phyloP scores from a whole-genome alignment of 2,797 vertebrate genomes.

The Allenopithecus nigroviridis region DNA sequence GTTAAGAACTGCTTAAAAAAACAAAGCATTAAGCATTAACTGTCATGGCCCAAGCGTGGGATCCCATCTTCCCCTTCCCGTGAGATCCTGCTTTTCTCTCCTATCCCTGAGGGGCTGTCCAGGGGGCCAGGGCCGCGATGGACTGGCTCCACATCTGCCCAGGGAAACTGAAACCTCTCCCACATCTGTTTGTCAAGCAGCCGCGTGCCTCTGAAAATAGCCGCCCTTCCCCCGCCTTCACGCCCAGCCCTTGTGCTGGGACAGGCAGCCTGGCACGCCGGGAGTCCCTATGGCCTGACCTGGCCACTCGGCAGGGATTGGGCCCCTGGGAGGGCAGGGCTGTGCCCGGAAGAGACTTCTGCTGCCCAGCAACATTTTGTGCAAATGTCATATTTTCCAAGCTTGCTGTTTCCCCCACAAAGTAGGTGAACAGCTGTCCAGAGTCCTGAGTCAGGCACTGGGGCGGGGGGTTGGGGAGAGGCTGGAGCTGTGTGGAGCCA shows the following conservation, averaged over 20 bases:
- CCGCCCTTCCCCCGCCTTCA: constrained; percentile 51
- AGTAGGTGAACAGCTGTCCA: constrained; percentile 87
- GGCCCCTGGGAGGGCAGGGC: constrained; percentile 47
- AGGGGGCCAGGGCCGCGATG: neutral
- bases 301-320: constrained; percentile 29
- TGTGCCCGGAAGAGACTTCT: constrained; percentile 63
- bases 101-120: neutral
- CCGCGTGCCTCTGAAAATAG: constrained; percentile 70
- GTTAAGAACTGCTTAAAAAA: neutral
- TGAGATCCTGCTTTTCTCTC: neutral
- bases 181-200: constrained; percentile 75
- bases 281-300: constrained; percentile 53
- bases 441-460: constrained; percentile 82
- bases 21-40: neutral
- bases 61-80: neutral
- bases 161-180: constrained; percentile 57
- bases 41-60: neutral
- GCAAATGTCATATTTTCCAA: constrained; percentile 84
- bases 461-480: constrained; percentile 1
- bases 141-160: neutral
- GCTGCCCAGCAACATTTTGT: constrained; percentile 79
- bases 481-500: constrained; percentile 70
- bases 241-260: neutral
- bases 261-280: neutral
- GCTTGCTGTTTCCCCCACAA: constrained; percentile 75